These are phyloP conservation scores for Stigmatopora argus DNA, from an alignment of 2,113 vertebrate species.

Conservation along the genomic window DNA sequence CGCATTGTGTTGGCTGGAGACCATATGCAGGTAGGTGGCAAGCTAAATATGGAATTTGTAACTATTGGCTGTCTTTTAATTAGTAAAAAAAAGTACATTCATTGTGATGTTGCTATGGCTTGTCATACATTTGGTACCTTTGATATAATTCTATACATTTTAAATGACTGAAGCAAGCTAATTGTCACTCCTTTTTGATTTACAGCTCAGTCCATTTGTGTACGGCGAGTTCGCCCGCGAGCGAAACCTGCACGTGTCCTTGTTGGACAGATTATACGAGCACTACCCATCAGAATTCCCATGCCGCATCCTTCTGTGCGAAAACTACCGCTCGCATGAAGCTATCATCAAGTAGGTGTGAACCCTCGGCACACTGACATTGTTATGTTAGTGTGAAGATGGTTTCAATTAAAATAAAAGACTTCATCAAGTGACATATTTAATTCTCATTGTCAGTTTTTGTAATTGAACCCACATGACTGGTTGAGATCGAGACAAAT, in stretches of 20 bases:
- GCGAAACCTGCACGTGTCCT: constrained; percentile 92
- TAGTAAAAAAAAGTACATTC: neutral
- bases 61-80: neutral
- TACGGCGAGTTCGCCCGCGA: constrained; percentile 99
- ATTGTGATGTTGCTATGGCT: neutral
- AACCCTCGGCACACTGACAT: constrained; percentile 53
- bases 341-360: constrained; percentile 99
- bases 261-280: constrained; percentile 95
- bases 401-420: neutral
- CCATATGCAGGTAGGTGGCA: constrained; percentile 88
- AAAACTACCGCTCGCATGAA: constrained; percentile 99
- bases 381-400: constrained; percentile 10
- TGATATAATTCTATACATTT: neutral
- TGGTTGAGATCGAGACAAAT: neutral
- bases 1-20: constrained; percentile 95
- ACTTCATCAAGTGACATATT: no score
- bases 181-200: constrained; percentile 32
- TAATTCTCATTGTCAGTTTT: neutral
- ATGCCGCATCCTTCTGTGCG: constrained; percentile 96
- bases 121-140: neutral
- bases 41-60: neutral
- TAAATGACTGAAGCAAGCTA: neutral
- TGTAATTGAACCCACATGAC: neutral
- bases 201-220: constrained; percentile 97
- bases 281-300: constrained; percentile 95